Evolutionary conservation across 2,797 vertebrate species (phyloP), one percentile per base, ranked within the genome.

Genomic region (Pseudomugil gertrudae): DNA sequence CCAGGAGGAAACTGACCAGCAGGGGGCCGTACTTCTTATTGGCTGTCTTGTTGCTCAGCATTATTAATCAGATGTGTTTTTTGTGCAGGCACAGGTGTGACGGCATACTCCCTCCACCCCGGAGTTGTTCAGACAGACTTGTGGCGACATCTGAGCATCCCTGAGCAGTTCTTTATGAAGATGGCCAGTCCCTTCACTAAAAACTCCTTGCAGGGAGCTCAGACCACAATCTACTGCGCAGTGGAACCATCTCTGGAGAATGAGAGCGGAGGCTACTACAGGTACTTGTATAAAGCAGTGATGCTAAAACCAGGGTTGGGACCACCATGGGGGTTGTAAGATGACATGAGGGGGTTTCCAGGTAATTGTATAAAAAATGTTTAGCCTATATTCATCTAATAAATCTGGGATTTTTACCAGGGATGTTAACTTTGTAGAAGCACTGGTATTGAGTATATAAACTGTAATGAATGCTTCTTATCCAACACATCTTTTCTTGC

Each of bases 241-340:
- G 90, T 98, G 78, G 94, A 95, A 0, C 95, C 96, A 23, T 92
- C 95, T 3, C 90, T 98, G 43, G 95, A 93, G 56, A 90, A 71
- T 0, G 90, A 95, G 81, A 96, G 86, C 17, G 96, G 97, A 3
- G 92, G 92, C 61, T 96, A 98, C 84, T 98, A 98, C 94, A 98
- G 96, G 97, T 97, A 80, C 32, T 2, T 30, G 29, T 30, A 6
- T 30, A 6, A 30, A 30, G 29, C 29, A 30, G 29, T 30, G 29
- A 6, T 30, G 6, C 29, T 30, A 3, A 30, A 6, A 30, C 29
- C n/a, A n/a, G n/a, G n/a, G n/a, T n/a, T n/a, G n/a, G n/a, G n/a
- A n/a, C n/a, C n/a, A n/a, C n/a, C n/a, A n/a, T 30, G 29, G 3
- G 29, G 29, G 29, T 30, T 30, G 29, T 6, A 30, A 30, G 29